These are phyloP conservation scores for Eubasilissa regina DNA, from an alignment of 1,140 invertebrate genomes.

Conservation along the genomic window DNA sequence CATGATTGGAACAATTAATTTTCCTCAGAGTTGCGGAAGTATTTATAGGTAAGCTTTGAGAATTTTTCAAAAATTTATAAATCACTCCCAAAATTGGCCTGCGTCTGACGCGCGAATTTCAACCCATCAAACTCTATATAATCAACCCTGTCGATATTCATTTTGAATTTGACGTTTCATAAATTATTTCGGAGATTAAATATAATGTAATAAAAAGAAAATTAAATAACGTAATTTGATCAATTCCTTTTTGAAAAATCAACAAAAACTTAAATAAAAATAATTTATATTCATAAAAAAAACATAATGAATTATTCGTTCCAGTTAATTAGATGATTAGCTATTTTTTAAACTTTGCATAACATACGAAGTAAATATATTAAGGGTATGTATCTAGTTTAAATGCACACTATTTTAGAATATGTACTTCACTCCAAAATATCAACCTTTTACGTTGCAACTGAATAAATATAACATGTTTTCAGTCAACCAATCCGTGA, in stretches of 20 bases:
- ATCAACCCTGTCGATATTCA: slow-evolving; percentile 30
- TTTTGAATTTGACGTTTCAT: neutral
- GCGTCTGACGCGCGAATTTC: slow-evolving; percentile 6
- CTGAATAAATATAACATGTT: no score
- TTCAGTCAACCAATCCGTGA: no score
- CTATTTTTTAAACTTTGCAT: no score
- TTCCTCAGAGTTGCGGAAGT: neutral
- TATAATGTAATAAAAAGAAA: neutral
- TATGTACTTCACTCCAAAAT: no score
- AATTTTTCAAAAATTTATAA: slow-evolving; percentile 26
- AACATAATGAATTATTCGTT: neutral
- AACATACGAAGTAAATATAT: no score
- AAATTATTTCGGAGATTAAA: slow-evolving; percentile 6
- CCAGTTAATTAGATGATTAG: no score
- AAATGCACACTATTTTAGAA: no score
- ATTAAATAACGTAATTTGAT: neutral
- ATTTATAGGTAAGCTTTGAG: neutral
- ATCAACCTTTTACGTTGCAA: no score
- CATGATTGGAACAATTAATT: neutral
- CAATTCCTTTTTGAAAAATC: neutral
- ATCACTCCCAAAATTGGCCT: slow-evolving; percentile 2
- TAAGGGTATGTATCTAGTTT: no score
- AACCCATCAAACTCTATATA: neutral
- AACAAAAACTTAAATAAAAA: neutral
- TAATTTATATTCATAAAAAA: neutral